Base-by-base conservation (phyloP, 2,797 vertebrate genomes). In the Epinephelus coioides region DNA sequence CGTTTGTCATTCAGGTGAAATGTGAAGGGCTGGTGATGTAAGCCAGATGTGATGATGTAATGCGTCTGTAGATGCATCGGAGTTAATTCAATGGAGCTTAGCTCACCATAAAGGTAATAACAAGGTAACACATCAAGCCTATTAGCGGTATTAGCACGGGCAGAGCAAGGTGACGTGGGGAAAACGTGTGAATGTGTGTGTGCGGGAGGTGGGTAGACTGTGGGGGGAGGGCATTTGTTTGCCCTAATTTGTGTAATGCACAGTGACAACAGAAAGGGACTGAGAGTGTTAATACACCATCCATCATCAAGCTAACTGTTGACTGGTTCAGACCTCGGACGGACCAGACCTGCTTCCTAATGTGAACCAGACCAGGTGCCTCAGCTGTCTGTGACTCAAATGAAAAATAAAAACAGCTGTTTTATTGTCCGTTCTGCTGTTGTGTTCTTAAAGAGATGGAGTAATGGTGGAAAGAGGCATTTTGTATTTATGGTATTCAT, bases 181-280 rank as follows among this genome's bases (percentile, higher is more conserved):
- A 34, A 64, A 51, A 34, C 55, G 80, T 82, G 86, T 51, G 51
- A 82, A 76, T 84, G 80, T 88, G 91, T 85, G 1, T 21, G 34
- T 69, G 76, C 76, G 55, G 38, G 77, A 53, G 81, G 82, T 73
- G 64, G 61, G 71, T 25, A 59, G 60, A 68, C 30, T 82, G 79
- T 85, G 85, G 83, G 0, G 21, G 63, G 76, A 0, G 34, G 6
- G 92, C 88, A 95, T 96, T 94, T 95, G 87, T 94, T 94, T 95
- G 90, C 86, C 90, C 93, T 96, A 95, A 98, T 98, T 96, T 96
- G 93, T 95, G 92, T 97, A 96, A 97, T 95, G 94, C 93, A 94
- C 61, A 10, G 89, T 90, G 96, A 96, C 96, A 96, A 96, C 90
- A 93, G 88, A 94, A 92, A 86, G 79, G 0, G 84, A 81, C 88